Base-by-base conservation (phyloP, 2,888 invertebrate species). In the Psococerastis gibbosa region DNA sequence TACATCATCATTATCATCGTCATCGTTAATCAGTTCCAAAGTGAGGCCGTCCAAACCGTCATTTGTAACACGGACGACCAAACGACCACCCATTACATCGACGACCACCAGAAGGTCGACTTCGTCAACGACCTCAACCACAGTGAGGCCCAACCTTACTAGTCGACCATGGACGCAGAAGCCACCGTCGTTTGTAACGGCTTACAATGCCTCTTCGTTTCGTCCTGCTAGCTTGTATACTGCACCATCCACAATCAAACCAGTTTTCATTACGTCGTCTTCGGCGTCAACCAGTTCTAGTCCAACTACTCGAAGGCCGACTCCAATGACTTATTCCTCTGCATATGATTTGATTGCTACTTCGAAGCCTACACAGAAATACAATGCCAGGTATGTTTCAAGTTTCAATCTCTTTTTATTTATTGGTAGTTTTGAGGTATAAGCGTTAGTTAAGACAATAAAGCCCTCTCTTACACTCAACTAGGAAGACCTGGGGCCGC, bases 41-140 rank as follows among this genome's bases (percentile, higher is more conserved):
- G 44, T 31, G 32, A 23, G 35, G 15, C 32, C 46, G 27, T 27
- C 42, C 15, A 22, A 35, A 32, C 41, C 41, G 6, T 22, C 35
- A 20, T 27, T 42, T 4, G 32, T 42, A 5, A 38, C 33, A 8
- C 35, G 27, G 9, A 35, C 27, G 23, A 43, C 23, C 43, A 46
- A 43, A 38, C 17, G 22, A 13, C 32, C 44, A 17, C 43, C 41
- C 33, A 22, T 23, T 41, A 43, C 46, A 8, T 44, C 34, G 43
- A 35, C 41, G 23, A 41, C 27, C 27, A 32, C 15, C 20, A 43
- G 17, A 17, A 33, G 41, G 9, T 44, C 41, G 18, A 22, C 27
- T n/a, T 35, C 44, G 20, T 22, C 41, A 16, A 16, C 32, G 11
- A 41, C 45, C 9, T 33, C 42, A 9, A 47, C 41, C 15, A 35